Base-by-base conservation (phyloP, 2,113 vertebrate species). In the Gobio gobio region DNA sequence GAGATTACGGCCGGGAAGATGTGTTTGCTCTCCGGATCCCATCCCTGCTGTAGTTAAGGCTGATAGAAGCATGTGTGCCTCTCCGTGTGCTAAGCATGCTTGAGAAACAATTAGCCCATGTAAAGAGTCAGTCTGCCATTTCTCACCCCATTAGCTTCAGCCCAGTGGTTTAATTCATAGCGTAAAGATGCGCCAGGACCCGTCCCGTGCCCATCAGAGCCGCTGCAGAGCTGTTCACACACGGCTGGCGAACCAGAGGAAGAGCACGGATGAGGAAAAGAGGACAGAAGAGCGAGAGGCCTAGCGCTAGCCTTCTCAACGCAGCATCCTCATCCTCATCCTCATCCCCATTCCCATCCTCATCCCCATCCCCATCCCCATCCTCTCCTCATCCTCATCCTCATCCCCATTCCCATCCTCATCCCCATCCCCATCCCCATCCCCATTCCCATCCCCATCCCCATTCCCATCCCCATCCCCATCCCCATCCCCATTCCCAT, bases 131-230 rank as follows among this genome's bases (percentile, higher is more conserved):
- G 86, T 91, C 89, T 91, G 90, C 89, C 90, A 92, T 91, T 93
- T 95, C 90, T 94, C 93, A 94, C 92, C 92, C 91, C 91, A 93
- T 94, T 94, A 94, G 91, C 89, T 92, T 85, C 92, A 92, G 91
- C 90, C 90, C 91, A 92, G 91, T 92, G 91, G 89, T 91, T 94
- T 93, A 93, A 94, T 93, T 93, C 91, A 92, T 92, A 90, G 89
- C 86, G 58, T 88, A 91, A 85, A 91, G 91, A 93, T 87, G 83
- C 87, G 86, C 91, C 89, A 88, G 92, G 92, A 93, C 91, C 61
- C 91, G 90, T 90, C 89, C 89, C 47, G 82, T 91, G 92, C 91
- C 90, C 90, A 93, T 90, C 45, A 91, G 85, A 87, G 87, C 90
- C 89, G 92, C 90, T 91, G 91, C 91, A 90, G 84, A 89, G 91